Evolutionary conservation across 2,888 invertebrate species (phyloP).

Genomic region (Adelognathus sp.): DNA sequence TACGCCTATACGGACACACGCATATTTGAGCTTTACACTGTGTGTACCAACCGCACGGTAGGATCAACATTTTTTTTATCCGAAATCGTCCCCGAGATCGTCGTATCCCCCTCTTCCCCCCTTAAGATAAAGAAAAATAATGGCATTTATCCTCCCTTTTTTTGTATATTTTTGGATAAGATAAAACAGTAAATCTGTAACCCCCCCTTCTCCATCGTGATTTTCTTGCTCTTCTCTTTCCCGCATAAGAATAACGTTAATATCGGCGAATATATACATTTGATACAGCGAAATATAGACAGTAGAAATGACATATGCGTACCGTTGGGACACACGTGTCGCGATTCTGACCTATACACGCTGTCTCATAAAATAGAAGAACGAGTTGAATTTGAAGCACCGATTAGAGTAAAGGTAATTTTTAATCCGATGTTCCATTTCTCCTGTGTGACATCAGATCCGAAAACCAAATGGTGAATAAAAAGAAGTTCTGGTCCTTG

Average conservation of each 20-base stretch:
- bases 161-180: conserved; percentile 33
- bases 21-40: neutral
- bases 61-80: conserved; percentile 37
- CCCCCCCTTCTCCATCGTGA: neutral
- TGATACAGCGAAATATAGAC: conserved; percentile 3
- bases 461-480: no score
- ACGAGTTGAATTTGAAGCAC: neutral
- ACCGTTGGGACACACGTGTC: neutral
- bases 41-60: conserved; percentile 16
- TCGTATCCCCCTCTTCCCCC: conserved; percentile 1
- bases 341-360: neutral
- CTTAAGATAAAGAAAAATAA: conserved; percentile 59
- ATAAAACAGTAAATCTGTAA: conserved; percentile 48
- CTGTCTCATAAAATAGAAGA: neutral
- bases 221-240: neutral
- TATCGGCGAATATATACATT: conserved; percentile 12
- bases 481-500: no score
- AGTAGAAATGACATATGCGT: neutral
- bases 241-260: conserved; percentile 42
- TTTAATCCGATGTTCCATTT: no score
- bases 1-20: neutral
- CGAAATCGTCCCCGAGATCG: conserved; percentile 36
- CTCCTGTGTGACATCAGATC: no score
- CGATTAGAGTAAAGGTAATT: no score
- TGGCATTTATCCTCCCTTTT: conserved; percentile 50